Evolutionary conservation across 1,140 invertebrate species (phyloP).

Genomic region (Pseudomyrmex concolor): DNA sequence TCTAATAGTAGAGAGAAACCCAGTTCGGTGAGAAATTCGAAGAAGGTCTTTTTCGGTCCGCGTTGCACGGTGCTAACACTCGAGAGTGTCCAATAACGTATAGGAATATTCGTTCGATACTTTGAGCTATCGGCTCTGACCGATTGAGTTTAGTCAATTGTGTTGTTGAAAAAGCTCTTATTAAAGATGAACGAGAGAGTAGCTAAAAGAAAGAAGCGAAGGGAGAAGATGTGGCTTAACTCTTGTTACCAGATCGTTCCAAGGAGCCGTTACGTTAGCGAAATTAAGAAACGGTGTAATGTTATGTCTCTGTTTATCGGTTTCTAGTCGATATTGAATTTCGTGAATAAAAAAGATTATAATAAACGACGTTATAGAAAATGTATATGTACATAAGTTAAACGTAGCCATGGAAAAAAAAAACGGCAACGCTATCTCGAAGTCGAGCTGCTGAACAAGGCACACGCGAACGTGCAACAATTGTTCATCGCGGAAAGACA

Average conservation of each 20-base stretch:
- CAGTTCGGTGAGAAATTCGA: neutral
- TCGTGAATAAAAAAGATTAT: neutral
- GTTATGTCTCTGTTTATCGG: conserved; percentile 17
- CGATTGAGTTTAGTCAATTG: conserved; percentile 17
- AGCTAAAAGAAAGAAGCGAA: neutral
- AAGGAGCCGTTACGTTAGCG: neutral
- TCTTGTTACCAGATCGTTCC: neutral
- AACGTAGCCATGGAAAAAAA: neutral
- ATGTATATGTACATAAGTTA: too few species aligned
- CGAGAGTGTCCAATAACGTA: conserved; percentile 7
- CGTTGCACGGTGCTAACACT: conserved; percentile 38
- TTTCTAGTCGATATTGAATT: conserved; percentile 21
- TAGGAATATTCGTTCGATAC: conserved; percentile 21
- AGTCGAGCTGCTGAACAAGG: too few species aligned
- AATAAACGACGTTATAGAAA: neutral
- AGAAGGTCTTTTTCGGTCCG: neutral
- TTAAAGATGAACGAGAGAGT: conserved; percentile 26
- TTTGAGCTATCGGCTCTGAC: neutral
- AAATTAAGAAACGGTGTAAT: conserved; percentile 11
- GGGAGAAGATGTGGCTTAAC: neutral
- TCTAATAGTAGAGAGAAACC: neutral
- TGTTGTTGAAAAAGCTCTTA: conserved; percentile 7
- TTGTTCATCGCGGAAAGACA: too few species aligned
- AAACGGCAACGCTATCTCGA: too few species aligned
- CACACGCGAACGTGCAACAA: too few species aligned